phyloP scores from a whole-genome alignment of 1,140 invertebrate genomes.

The Drosophila rhopaloa region DNA sequence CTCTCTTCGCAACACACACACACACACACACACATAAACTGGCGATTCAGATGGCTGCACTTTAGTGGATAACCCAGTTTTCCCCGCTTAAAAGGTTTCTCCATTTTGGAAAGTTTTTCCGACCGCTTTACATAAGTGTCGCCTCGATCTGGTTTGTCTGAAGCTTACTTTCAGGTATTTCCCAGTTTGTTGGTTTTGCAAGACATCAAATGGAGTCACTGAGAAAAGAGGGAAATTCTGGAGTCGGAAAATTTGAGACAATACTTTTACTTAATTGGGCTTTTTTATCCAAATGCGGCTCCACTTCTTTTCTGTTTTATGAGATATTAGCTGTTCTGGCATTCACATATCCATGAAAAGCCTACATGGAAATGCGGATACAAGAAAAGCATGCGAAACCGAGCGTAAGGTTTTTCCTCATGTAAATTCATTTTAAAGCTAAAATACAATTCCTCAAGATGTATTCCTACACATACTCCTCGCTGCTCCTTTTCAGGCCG shows the following conservation, averaged over 20 bases:
- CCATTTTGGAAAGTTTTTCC: slow-evolving; percentile 16
- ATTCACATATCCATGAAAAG: no score
- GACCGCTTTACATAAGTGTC: slow-evolving; percentile 44
- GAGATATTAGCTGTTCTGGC: no score
- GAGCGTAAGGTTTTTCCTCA: no score
- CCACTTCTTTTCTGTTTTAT: no score
- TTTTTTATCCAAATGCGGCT: no score
- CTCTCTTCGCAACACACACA: slow-evolving; percentile 5
- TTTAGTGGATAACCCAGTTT: slow-evolving; percentile 79
- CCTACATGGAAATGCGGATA: no score
- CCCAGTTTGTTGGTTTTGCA: slow-evolving; percentile 56
- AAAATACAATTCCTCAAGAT: no score
- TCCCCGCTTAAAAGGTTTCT: slow-evolving; percentile 55
- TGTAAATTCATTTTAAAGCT: no score
- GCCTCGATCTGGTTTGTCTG: slow-evolving; percentile 39
- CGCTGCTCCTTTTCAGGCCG: slow-evolving; percentile 31
- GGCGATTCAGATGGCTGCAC: slow-evolving; percentile 53
- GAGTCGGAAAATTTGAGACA: neutral
- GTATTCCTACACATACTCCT: no score
- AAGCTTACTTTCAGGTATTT: slow-evolving; percentile 61
- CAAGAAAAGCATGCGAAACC: no score
- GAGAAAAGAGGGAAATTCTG: neutral
- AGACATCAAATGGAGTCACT: slow-evolving; percentile 15
- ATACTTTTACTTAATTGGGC: no score
- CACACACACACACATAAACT: slow-evolving; percentile 9